These are phyloP conservation scores for Drosophila maculinotata DNA, from an alignment of 2,888 invertebrate species.

Conservation along the genomic window DNA sequence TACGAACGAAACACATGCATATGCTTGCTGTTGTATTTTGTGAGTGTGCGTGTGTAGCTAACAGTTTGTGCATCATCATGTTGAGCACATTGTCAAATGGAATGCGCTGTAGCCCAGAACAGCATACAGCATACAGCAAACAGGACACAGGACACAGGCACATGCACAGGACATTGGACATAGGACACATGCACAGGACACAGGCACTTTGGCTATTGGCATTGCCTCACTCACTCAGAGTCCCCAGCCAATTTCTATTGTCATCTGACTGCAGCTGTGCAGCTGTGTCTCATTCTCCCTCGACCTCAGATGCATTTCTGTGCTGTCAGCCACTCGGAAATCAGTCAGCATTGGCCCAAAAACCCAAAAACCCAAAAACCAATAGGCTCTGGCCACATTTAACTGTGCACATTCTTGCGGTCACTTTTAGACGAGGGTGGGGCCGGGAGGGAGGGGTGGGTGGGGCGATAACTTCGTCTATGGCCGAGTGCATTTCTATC, in stretches of 20 bases:
- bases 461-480: not conserved
- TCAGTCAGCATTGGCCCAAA: constrained; percentile 66
- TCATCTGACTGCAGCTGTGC: constrained; percentile 53
- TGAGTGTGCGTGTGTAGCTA: constrained; percentile 43
- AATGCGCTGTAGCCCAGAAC: constrained; percentile 18
- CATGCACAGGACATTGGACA: constrained; percentile 31
- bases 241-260: constrained; percentile 76
- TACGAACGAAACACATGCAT: not conserved
- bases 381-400: constrained; percentile 39
- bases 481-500: not conserved
- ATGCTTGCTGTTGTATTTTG: no score
- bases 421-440: no score
- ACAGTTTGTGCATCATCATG: constrained; percentile 63
- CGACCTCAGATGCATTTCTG: constrained; percentile 37
- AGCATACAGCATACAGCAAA: no score
- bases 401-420: constrained; percentile 38
- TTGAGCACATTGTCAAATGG: constrained; percentile 64
- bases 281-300: constrained; percentile 7
- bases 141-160: constrained; percentile 25
- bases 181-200: constrained; percentile 37
- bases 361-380: constrained; percentile 44
- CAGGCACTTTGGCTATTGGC: constrained; percentile 72
- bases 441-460: no score
- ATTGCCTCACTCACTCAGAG: constrained; percentile 44
- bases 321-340: constrained; percentile 50